phyloP scores from a whole-genome alignment of 1,140 invertebrate genomes.

The Brachionus rubens region DNA sequence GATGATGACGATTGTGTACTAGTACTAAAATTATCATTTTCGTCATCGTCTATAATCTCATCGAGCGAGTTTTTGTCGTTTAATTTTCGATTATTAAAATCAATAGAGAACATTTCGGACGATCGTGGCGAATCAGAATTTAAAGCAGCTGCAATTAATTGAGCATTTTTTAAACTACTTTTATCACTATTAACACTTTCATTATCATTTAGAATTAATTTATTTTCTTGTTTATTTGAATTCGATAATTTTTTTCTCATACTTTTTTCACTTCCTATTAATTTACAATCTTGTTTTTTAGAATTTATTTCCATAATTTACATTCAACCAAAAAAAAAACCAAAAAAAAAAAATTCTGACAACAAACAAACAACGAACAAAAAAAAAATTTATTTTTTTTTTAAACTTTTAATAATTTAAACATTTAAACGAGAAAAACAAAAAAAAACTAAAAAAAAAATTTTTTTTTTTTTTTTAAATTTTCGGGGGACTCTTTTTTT shows the following conservation, averaged over 20 bases:
- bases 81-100: conserved; percentile 8
- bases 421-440: too few relatives aligned
- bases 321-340: too few relatives aligned
- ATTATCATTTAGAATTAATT: neutral
- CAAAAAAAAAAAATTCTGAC: too few relatives aligned
- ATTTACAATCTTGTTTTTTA: too few relatives aligned
- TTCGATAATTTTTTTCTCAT: neutral
- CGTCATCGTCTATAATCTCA: neutral
- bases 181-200: conserved; percentile 30
- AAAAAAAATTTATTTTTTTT: too few relatives aligned
- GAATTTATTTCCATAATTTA: too few relatives aligned
- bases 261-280: too few relatives aligned
- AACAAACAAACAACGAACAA: too few relatives aligned
- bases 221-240: neutral
- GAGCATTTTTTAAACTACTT: conserved; percentile 45
- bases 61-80: conserved; percentile 7
- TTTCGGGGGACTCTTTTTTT: too few relatives aligned
- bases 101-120: neutral
- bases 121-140: neutral
- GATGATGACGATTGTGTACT: conserved; percentile 22
- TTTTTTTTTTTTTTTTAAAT: too few relatives aligned
- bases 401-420: conserved; percentile 9
- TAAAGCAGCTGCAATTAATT: conserved; percentile 43
- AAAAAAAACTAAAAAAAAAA: neutral
- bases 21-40: conserved; percentile 16